phyloP scores from a whole-genome alignment of 2,888 invertebrate genomes.

The Drosophila gaucha region DNA sequence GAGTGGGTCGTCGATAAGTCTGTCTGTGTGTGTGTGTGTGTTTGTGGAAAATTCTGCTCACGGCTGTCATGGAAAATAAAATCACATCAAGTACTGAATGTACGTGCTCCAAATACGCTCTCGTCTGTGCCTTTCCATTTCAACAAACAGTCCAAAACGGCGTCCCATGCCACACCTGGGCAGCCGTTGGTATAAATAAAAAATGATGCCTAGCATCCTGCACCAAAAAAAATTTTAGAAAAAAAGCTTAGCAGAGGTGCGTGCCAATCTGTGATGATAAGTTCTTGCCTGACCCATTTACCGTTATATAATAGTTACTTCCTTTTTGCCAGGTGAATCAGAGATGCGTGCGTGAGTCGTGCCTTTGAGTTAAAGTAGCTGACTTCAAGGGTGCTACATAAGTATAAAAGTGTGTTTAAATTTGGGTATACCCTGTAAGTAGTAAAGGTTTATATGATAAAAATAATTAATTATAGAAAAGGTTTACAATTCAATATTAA shows the following conservation, averaged over 20 bases:
- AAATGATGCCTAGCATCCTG: constrained; percentile 60
- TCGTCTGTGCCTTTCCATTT: constrained; percentile 77
- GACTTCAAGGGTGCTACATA: not conserved
- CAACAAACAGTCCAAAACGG: constrained; percentile 52
- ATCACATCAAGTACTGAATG: constrained; percentile 68
- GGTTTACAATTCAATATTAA: not conserved
- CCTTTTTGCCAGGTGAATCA: constrained; percentile 46
- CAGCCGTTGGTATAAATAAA: constrained; percentile 67
- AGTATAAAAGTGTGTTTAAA: no score
- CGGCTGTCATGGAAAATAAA: constrained; percentile 62
- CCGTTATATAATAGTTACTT: constrained; percentile 71
- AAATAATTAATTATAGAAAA: not conserved
- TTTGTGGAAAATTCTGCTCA: constrained; percentile 44
- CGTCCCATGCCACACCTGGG: constrained; percentile 22
- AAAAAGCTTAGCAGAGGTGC: constrained; percentile 53
- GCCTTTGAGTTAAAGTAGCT: not conserved
- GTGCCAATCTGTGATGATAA: constrained; percentile 56
- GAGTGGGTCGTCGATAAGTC: constrained; percentile 6
- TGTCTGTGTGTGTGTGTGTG: constrained; percentile 36
- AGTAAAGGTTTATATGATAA: not conserved
- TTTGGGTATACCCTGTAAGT: not conserved
- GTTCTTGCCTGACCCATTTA: constrained; percentile 59
- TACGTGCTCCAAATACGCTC: constrained; percentile 75
- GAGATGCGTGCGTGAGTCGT: constrained; percentile 48
- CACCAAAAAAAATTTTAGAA: constrained; percentile 14